Percentiles rank a stretch among this genome's conserved stretches.
Evolutionary conservation across 2,113 vertebrate genomes (phyloP).

Genomic region (Pandion haliaetus): DNA sequence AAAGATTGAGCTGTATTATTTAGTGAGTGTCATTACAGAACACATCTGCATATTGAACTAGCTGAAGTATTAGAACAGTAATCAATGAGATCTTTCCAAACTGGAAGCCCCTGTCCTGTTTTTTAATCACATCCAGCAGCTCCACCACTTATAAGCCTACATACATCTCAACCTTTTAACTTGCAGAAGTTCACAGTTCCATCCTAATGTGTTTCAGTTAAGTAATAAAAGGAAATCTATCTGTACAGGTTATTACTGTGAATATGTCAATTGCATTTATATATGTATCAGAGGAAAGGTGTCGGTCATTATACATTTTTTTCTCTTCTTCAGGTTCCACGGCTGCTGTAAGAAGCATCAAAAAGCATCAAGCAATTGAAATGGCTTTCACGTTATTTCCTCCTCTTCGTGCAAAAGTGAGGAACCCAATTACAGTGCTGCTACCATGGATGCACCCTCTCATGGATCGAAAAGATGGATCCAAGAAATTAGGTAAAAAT

Average conservation of each 20-base stretch:
- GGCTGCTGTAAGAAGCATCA: not conserved
- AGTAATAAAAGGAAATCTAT: not conserved
- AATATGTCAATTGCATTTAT: not conserved
- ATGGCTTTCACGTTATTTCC: constrained; percentile 25
- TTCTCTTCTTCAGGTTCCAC: not conserved
- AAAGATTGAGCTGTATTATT: not conserved
- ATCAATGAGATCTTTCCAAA: not conserved
- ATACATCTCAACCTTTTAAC: not conserved
- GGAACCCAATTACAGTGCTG: not conserved
- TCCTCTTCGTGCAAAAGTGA: not conserved
- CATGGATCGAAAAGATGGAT: not conserved
- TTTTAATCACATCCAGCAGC: not conserved
- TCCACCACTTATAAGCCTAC: not conserved
- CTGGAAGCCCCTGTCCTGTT: not conserved
- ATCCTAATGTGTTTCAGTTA: not conserved
- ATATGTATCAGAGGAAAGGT: not conserved
- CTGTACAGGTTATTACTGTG: not conserved
- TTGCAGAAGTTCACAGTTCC: not conserved
- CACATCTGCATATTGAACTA: not conserved
- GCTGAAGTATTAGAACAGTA: not conserved
- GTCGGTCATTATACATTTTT: not conserved
- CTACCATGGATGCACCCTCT: not conserved
- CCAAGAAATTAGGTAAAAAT: not conserved
- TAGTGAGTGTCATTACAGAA: not conserved
- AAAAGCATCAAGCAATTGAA: not conserved